phyloP scores from a whole-genome alignment of 2,797 vertebrate genomes.

The Lophura swinhoii region DNA sequence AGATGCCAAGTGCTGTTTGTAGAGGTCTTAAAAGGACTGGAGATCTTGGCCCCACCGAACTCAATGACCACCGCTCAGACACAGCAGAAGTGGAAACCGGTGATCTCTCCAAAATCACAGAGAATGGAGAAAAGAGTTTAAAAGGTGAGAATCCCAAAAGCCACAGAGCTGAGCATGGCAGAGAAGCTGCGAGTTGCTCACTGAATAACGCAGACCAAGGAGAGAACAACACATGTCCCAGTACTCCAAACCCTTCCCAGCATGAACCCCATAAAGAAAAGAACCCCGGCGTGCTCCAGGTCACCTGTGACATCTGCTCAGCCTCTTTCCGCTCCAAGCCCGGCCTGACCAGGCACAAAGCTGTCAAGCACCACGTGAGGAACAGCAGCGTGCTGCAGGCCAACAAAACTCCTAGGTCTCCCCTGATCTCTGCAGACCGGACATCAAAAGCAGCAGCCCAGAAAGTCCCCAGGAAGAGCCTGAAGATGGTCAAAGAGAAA shows the following conservation, averaged over 20 bases:
- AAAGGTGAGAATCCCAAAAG: background rate
- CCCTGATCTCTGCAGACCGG: background rate
- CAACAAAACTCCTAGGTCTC: background rate
- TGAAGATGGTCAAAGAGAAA: constrained; percentile 1
- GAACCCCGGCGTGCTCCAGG: background rate
- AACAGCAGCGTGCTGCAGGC: constrained; percentile 47
- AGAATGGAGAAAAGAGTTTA: background rate
- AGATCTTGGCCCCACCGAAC: background rate
- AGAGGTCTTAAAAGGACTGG: background rate
- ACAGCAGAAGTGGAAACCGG: background rate
- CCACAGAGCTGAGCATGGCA: background rate
- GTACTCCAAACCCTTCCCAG: constrained; percentile 41
- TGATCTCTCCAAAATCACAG: background rate
- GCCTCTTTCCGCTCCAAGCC: constrained; percentile 90
- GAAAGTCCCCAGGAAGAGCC: constrained; percentile 45
- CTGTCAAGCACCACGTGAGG: constrained; percentile 89
- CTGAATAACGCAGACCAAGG: background rate
- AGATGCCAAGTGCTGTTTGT: background rate
- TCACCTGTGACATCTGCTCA: constrained; percentile 90
- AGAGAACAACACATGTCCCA: background rate
- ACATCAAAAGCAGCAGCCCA: constrained; percentile 6
- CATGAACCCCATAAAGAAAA: constrained; percentile 70
- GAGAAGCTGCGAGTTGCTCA: background rate
- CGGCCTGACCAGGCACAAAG: constrained; percentile 93
- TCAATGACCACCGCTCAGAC: background rate